Conservation (phyloP, 2,797 vertebrate species). For the Phoxinus dragarum region DNA sequence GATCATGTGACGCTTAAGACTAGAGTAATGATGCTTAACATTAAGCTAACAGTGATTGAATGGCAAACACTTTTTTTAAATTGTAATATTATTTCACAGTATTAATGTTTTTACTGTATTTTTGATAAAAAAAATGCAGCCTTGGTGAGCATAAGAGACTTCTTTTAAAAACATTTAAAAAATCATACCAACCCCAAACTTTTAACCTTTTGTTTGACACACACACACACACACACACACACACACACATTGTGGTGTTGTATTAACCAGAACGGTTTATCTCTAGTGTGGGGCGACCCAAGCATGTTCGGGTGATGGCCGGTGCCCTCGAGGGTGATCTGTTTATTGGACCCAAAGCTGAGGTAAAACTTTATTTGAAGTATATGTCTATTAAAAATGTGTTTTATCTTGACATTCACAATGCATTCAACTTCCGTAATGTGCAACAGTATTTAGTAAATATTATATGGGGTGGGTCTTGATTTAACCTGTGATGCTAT, state of each 20-base stretch:
- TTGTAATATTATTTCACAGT: neutral
- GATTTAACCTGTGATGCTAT: neutral
- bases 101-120: neutral
- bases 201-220: no score
- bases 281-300: slow-evolving; percentile 87
- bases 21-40: neutral
- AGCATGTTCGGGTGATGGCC: slow-evolving; percentile 92
- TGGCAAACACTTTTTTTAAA: neutral
- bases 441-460: neutral
- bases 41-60: no score
- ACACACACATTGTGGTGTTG: neutral
- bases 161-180: neutral
- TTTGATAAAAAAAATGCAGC: neutral
- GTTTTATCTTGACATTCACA: neutral
- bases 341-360: slow-evolving; percentile 91
- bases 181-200: no score
- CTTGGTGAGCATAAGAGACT: neutral
- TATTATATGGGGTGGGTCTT: neutral
- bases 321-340: slow-evolving; percentile 90
- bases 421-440: neutral
- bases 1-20: neutral
- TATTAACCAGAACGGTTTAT: slow-evolving; percentile 29
- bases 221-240: no score
- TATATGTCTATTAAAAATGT: neutral
- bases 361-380: slow-evolving; percentile 73